Base-by-base conservation (phyloP, 2,888 invertebrate genomes). In the Campoplex nolae region DNA sequence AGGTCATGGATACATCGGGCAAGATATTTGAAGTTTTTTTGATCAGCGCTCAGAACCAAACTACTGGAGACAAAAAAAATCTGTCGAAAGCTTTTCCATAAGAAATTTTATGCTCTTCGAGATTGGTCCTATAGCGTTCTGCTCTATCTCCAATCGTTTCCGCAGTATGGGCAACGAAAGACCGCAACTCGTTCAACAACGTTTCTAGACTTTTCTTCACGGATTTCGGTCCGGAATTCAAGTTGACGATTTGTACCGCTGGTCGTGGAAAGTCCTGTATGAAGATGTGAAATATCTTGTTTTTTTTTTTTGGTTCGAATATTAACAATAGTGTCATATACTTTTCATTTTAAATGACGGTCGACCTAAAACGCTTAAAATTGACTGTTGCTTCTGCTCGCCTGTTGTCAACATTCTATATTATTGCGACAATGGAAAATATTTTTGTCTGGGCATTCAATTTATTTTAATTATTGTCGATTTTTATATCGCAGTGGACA, bases 401-500 rank as follows among this genome's bases (percentile, higher is more conserved):
- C 11, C 74, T 4, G 51, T 58, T 28, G 23, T 68, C 38, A 9
- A 58, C 65, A 51, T 51, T 77, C 35, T 23, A 42, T 38, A 48
- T 48, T 51, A 65, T 45, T n/a, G 1, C 9, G 23, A 84, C 79
- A 74, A 83, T 28, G 35, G 32, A 48, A 9, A 18, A 23, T 56
- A 35, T 45, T 48, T 51, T 58, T 28, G 23, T 58, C 28, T 23
- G 0, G 58, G 13, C 28, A 32, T 28, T 58, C 32, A 32, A 58
- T 32, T 77, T 42, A 68, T 78, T 80, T 58, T 73, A 81, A 18
- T 81, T 82, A 85, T 85, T 82, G 85, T 85, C 81, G 13, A 58
- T 51, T 77, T 56, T 23, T 3, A 28, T 78, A 28, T 32, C 3
- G 56, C 23, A 38, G 45, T 42, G 18, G 42, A 18, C 18, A 18